Conservation (phyloP, 53 echinoderm and acorn worm species). For the Antedon mediterranea region DNA sequence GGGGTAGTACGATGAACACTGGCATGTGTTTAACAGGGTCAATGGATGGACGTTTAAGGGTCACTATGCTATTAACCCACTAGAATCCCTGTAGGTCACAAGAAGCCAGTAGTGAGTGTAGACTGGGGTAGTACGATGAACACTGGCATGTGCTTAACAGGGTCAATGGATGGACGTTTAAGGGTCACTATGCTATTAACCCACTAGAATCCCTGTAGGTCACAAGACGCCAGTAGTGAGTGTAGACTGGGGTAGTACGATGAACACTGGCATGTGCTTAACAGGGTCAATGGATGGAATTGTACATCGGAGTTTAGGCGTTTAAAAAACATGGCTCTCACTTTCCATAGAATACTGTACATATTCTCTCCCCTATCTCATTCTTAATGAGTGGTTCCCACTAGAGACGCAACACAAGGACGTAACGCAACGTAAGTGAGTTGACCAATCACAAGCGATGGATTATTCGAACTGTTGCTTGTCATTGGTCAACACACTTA, state of each 20-base stretch:
- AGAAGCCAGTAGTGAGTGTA: constrained; percentile 87
- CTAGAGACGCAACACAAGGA: no score
- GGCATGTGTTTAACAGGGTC: constrained; percentile 94
- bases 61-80: constrained; percentile 57
- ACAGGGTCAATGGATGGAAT: constrained; percentile 97
- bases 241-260: constrained; percentile 92
- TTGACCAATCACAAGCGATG: no score
- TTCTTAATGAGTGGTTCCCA: no score
- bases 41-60: constrained; percentile 91
- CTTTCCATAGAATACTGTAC: no score
- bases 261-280: constrained; percentile 90
- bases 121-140: constrained; percentile 96
- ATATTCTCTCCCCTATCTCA: no score
- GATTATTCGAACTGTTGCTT: no score
- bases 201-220: neutral
- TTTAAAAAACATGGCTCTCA: no score
- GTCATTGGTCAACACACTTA: no score
- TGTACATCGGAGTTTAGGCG: no score
- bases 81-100: constrained; percentile 15
- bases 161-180: constrained; percentile 93
- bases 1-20: constrained; percentile 88
- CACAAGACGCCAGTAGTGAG: constrained; percentile 89
- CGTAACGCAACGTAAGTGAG: no score
- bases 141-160: constrained; percentile 87
- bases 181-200: constrained; percentile 78